A percentile compares a stretch with the other conserved stretches of the same genome.
Evolutionary conservation across 2,113 vertebrate genomes (phyloP).

Genomic region (Callionymus lyra): DNA sequence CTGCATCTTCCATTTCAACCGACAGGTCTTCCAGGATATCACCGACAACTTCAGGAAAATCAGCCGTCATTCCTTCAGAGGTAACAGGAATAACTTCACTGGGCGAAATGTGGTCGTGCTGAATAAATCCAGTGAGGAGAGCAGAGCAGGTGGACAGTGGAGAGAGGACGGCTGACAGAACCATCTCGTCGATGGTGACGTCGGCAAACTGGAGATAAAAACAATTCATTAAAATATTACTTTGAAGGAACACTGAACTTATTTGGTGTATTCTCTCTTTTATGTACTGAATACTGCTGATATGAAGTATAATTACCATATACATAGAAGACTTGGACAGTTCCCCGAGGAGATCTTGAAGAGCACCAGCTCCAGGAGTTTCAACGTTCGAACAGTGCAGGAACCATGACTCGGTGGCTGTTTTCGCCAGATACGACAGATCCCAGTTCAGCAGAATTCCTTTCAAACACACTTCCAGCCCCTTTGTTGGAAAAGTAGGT

Average conservation of each 20-base stretch:
- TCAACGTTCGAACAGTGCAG: constrained; percentile 42
- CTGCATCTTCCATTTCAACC: constrained; percentile 35
- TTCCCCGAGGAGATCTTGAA: constrained; percentile 64
- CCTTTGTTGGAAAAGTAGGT: constrained; percentile 59
- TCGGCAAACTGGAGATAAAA: constrained; percentile 70
- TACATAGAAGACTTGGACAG: constrained; percentile 58
- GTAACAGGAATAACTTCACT: constrained; percentile 6
- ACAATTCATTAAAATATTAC: background rate
- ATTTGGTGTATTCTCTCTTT: no score
- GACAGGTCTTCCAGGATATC: constrained; percentile 67
- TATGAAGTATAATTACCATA: constrained; percentile 64
- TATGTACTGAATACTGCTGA: no score
- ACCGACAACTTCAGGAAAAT: constrained; percentile 70
- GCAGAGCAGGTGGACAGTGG: constrained; percentile 64
- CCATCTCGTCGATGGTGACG: constrained; percentile 56
- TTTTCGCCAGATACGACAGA: constrained; percentile 31
- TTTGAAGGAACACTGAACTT: no score
- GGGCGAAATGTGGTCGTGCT: constrained; percentile 12
- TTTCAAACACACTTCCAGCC: constrained; percentile 68
- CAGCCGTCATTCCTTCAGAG: constrained; percentile 31
- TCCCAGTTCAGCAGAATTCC: constrained; percentile 65
- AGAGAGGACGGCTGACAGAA: constrained; percentile 73
- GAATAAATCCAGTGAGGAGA: constrained; percentile 58
- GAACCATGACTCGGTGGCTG: constrained; percentile 74
- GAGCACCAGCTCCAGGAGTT: constrained; percentile 19